Percentiles rank a stretch among this genome's conserved stretches.
Conservation (phyloP, 1,140 invertebrate species). For the Monochamus saltuarius region DNA sequence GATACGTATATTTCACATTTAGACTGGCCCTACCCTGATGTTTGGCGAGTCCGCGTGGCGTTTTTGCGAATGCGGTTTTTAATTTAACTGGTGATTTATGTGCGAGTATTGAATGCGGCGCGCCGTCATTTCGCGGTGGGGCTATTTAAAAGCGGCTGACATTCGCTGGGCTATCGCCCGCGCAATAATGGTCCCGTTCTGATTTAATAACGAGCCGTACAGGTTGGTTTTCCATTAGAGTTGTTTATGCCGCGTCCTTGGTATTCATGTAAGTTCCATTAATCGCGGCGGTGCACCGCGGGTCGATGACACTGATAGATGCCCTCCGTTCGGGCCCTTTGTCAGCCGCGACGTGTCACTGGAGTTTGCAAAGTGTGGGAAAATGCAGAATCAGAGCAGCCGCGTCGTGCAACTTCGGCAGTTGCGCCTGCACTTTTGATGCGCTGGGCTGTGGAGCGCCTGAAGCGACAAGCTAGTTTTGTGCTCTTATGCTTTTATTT, state of each 20-base stretch:
- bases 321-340: constrained; percentile 12
- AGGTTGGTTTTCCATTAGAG: constrained; percentile 42
- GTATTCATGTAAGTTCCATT: constrained; percentile 46
- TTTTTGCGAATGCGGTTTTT: constrained; percentile 39
- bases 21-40: too few species aligned
- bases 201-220: constrained; percentile 38
- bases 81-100: constrained; percentile 31
- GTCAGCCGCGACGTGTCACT: background rate
- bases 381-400: too few species aligned
- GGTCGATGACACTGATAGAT: constrained; percentile 41
- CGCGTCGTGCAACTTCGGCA: too few species aligned
- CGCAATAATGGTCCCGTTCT: constrained; percentile 32
- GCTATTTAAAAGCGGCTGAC: constrained; percentile 23
- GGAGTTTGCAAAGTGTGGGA: too few species aligned
- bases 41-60: constrained; percentile 2
- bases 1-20: too few species aligned
- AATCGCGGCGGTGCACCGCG: constrained; percentile 35
- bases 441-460: too few species aligned
- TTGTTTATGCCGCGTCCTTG: constrained; percentile 39
- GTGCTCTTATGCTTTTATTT: too few species aligned
- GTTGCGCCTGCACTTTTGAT: too few species aligned
- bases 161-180: constrained; percentile 26
- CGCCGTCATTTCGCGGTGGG: constrained; percentile 13
- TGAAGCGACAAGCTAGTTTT: too few species aligned
- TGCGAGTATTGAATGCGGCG: constrained; percentile 30